Conservation (phyloP, 2,797 vertebrate species). For the Kryptolebias ocellatus region DNA sequence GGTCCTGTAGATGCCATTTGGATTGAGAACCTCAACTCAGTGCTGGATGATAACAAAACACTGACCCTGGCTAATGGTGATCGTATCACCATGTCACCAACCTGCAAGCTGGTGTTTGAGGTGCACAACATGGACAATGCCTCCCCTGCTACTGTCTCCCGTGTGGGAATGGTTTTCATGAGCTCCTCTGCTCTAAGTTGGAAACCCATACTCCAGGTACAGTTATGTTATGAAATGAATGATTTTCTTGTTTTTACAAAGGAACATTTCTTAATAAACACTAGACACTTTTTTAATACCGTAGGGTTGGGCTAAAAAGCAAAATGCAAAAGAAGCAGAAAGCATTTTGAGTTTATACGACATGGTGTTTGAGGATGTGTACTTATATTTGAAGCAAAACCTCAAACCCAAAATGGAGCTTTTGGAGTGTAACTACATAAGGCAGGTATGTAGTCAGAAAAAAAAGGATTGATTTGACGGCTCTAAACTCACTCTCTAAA, state of each 20-base stretch:
- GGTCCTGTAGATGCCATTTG: conserved; percentile 95
- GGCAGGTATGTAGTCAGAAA: conserved; percentile 66
- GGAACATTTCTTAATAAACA: not conserved
- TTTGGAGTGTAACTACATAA: conserved; percentile 86
- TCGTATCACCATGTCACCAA: conserved; percentile 91
- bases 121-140: conserved; percentile 94
- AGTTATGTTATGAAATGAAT: conserved; percentile 13
- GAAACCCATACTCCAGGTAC: conserved; percentile 91
- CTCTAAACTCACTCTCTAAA: not conserved
- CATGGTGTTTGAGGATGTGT: conserved; percentile 79
- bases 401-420: conserved; percentile 85
- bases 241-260: not conserved
- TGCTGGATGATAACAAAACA: conserved; percentile 94
- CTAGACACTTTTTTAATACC: conserved; percentile 29
- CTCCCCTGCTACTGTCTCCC: conserved; percentile 92
- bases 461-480: not conserved
- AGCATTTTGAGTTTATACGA: conserved; percentile 76
- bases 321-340: conserved; percentile 74
- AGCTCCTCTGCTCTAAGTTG: conserved; percentile 90
- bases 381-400: conserved; percentile 81
- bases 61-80: conserved; percentile 93
- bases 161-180: conserved; percentile 95
- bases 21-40: conserved; percentile 96
- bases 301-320: conserved; percentile 86
- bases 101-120: conserved; percentile 92